Conservation (phyloP, 2,113 vertebrate species). For the Macroglossus sobrinus region DNA sequence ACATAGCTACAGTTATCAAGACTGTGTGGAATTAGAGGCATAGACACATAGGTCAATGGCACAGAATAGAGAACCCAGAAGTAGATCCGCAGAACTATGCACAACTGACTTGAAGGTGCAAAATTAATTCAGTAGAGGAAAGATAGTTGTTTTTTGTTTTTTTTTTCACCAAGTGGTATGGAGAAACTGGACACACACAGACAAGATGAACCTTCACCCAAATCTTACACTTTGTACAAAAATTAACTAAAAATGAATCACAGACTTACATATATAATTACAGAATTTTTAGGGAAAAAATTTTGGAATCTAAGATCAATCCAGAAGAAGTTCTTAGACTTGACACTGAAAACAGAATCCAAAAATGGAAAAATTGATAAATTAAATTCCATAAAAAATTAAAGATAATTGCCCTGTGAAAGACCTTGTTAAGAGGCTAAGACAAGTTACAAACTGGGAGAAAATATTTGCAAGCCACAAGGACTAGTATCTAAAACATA, state of each 20-base stretch:
- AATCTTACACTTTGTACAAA: neutral
- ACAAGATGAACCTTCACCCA: neutral
- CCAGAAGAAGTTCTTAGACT: neutral
- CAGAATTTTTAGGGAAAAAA: neutral
- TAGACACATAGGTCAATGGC: neutral
- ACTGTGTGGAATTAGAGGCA: neutral
- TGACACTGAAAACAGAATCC: neutral
- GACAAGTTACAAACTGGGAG: neutral
- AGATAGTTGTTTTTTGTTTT: neutral
- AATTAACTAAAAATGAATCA: neutral
- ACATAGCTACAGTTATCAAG: neutral
- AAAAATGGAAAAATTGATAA: neutral
- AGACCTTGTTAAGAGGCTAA: neutral
- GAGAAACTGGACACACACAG: neutral
- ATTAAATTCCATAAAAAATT: neutral
- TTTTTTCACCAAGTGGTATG: neutral
- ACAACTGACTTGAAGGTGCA: neutral
- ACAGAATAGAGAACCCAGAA: neutral
- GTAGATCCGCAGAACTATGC: neutral
- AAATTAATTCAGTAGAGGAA: neutral
- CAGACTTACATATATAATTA: neutral
- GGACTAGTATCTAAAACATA: neutral
- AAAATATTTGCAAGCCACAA: neutral
- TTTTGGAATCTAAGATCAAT: neutral
- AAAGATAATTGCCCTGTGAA: neutral